These are phyloP conservation scores for Notodonta dromedarius DNA, from an alignment of 2,888 invertebrate species.

Conservation along the genomic window DNA sequence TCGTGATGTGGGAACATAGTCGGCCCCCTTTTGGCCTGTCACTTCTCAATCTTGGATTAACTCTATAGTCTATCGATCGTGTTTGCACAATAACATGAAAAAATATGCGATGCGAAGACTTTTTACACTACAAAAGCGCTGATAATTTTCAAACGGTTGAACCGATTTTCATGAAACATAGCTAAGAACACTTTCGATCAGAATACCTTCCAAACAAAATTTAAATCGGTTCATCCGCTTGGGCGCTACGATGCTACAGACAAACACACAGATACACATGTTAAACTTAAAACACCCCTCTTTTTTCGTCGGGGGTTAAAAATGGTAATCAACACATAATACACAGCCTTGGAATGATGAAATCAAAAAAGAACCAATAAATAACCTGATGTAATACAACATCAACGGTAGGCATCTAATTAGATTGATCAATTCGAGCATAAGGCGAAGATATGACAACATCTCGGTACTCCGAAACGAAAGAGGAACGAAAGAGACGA, in stretches of 20 bases:
- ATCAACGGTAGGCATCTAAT: background rate
- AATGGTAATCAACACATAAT: too few relatives aligned
- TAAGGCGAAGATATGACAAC: constrained; percentile 3
- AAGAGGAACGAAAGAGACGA: constrained; percentile 9
- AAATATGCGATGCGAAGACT: too few relatives aligned
- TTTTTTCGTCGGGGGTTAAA: too few relatives aligned
- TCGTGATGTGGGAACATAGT: constrained; percentile 46
- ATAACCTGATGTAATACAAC: background rate
- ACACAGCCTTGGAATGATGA: background rate
- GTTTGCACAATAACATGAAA: background rate
- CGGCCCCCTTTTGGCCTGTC: background rate
- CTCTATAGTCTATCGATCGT: background rate
- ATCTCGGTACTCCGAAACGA: constrained; percentile 7
- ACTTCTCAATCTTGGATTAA: background rate
- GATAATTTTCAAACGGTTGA: too few relatives aligned
- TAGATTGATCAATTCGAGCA: constrained; percentile 1
- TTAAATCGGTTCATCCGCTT: too few relatives aligned
- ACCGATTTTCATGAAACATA: too few relatives aligned
- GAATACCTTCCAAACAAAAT: too few relatives aligned
- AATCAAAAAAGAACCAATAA: background rate
- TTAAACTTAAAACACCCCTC: too few relatives aligned
- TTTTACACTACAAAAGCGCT: too few relatives aligned
- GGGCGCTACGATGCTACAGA: too few relatives aligned
- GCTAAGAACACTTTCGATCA: too few relatives aligned
- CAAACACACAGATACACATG: too few relatives aligned